Conservation (phyloP, 2,888 invertebrate genomes). For the Cyclophora albipunctata region DNA sequence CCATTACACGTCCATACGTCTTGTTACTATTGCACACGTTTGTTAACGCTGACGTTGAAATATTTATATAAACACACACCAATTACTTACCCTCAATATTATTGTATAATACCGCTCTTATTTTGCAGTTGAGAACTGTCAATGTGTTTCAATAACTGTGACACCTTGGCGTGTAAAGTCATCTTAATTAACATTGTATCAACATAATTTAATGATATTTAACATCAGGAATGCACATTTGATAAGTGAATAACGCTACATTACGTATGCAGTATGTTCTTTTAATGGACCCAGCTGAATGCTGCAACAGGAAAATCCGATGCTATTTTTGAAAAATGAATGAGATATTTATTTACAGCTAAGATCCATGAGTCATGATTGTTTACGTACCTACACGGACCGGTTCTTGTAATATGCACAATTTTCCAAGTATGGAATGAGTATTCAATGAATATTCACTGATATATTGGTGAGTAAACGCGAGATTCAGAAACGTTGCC, state of each 20-base stretch:
- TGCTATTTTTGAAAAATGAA: constrained; percentile 30
- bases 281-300: no score
- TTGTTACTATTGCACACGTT: constrained; percentile 9
- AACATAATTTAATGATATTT: no score
- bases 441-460: constrained; percentile 38
- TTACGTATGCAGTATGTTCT: no score
- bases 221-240: no score
- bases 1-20: constrained; percentile 26
- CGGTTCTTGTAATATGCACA: constrained; percentile 48
- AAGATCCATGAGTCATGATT: constrained; percentile 43
- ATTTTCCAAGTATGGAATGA: constrained; percentile 51
- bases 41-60: constrained; percentile 1
- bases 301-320: constrained; percentile 36
- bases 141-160: no score
- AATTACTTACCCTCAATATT: background rate
- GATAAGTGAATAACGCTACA: no score
- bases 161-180: no score
- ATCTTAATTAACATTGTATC: no score
- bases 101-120: constrained; percentile 1
- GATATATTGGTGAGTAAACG: constrained; percentile 35
- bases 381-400: constrained; percentile 41
- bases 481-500: constrained; percentile 26
- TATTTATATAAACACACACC: background rate
- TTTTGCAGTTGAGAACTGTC: no score
- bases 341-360: constrained; percentile 31